Evolutionary conservation across 2,888 invertebrate genomes (phyloP).

Genomic region (Amphipoea oculea): DNA sequence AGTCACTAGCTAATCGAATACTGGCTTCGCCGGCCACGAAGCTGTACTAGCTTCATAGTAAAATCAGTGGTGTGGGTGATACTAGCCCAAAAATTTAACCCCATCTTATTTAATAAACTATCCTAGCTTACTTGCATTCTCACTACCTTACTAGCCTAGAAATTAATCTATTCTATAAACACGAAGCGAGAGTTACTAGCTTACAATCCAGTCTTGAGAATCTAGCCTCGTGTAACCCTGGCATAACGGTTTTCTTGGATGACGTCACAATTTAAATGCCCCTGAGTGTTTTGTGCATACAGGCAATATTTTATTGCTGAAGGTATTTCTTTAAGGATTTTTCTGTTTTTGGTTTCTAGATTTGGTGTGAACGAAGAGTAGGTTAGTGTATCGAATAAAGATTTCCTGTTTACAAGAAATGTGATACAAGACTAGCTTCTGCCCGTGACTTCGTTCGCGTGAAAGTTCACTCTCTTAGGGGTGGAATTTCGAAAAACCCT

Average conservation of each 20-base stretch:
- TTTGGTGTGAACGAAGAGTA: not conserved
- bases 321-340: not conserved
- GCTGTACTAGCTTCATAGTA: too few relatives aligned
- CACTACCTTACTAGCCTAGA: not conserved
- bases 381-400: not conserved
- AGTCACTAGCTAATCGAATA: not conserved
- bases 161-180: too few relatives aligned
- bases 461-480: too few relatives aligned
- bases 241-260: conserved; percentile 5
- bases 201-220: too few relatives aligned
- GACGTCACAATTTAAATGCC: conserved; percentile 32
- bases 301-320: conserved; percentile 1
- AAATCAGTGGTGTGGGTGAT: not conserved
- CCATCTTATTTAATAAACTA: not conserved
- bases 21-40: not conserved
- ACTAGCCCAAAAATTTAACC: not conserved
- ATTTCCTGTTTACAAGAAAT: too few relatives aligned
- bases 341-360: not conserved
- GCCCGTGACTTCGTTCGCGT: too few relatives aligned
- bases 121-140: not conserved
- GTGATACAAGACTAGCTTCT: too few relatives aligned
- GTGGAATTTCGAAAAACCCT: too few relatives aligned
- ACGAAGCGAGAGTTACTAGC: too few relatives aligned
- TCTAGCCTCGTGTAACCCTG: too few relatives aligned
- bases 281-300: conserved; percentile 21